Conservation (phyloP, 2,113 vertebrate species). For the Thryonomys swinderianus region DNA sequence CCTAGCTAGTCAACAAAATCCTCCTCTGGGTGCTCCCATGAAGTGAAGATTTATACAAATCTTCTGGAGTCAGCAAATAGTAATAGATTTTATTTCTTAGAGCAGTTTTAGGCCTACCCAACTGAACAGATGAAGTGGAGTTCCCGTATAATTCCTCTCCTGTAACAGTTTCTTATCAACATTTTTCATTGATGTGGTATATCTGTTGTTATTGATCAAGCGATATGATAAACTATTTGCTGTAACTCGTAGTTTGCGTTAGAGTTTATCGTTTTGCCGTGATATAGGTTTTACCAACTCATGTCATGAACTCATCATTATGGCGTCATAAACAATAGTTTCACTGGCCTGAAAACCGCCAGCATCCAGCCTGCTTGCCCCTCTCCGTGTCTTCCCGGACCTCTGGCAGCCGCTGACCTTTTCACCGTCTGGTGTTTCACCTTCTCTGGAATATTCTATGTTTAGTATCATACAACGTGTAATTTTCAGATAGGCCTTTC, state of each 20-base stretch:
- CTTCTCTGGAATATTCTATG: background rate
- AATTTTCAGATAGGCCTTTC: conserved; percentile 8
- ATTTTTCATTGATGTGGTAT: background rate
- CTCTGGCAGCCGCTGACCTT: background rate
- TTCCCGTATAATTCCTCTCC: background rate
- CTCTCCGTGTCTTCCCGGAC: background rate
- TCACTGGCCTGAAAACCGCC: background rate
- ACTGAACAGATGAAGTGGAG: background rate
- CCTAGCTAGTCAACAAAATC: conserved; percentile 17
- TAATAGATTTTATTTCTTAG: background rate
- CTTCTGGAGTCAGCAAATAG: background rate
- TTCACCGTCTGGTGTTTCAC: background rate
- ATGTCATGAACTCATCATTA: background rate
- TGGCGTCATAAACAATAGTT: background rate
- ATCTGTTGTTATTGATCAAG: background rate
- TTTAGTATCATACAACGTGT: background rate
- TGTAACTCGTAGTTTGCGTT: background rate
- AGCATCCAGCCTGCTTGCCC: background rate
- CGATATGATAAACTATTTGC: background rate
- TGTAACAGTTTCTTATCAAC: background rate
- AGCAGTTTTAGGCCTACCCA: background rate
- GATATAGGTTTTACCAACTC: background rate
- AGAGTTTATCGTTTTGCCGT: background rate
- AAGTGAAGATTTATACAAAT: background rate
- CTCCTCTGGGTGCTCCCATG: background rate